These are phyloP conservation scores for Ips typographus DNA, from an alignment of 1,140 invertebrate species.

Conservation along the genomic window DNA sequence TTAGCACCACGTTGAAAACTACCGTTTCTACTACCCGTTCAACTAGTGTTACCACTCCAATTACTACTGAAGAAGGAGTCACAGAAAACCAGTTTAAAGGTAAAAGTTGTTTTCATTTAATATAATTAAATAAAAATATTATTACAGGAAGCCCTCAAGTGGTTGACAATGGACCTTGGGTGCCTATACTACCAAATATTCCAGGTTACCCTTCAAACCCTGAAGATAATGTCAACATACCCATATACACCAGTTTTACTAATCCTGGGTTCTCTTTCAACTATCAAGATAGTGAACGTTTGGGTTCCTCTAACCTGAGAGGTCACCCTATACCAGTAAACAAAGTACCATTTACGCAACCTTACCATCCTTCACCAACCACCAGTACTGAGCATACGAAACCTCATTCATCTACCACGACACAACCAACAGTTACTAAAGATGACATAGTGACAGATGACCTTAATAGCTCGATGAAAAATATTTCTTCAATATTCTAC, in stretches of 20 bases:
- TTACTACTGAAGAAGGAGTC: background rate
- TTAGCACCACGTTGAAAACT: conserved; percentile 40
- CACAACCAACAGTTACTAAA: too few species aligned
- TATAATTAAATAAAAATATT: background rate
- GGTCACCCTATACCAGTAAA: conserved; percentile 68
- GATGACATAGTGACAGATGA: too few species aligned
- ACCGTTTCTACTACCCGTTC: conserved; percentile 33
- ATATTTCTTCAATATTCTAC: conserved; percentile 43
- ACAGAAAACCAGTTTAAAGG: conserved; percentile 18
- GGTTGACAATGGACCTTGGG: conserved; percentile 49
- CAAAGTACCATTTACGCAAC: conserved; percentile 59
- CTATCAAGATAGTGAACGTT: conserved; percentile 55
- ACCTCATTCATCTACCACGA: conserved; percentile 8
- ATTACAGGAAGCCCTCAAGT: conserved; percentile 26
- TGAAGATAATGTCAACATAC: conserved; percentile 3
- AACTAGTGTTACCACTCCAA: conserved; percentile 46
- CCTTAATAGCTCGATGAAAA: conserved; percentile 28
- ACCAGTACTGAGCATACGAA: conserved; percentile 32
- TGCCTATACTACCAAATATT: conserved; percentile 54
- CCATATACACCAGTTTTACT: conserved; percentile 66
- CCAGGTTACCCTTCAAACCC: conserved; percentile 2
- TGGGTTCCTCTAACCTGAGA: conserved; percentile 57
- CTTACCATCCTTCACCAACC: conserved; percentile 48
- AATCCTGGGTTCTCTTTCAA: conserved; percentile 60
- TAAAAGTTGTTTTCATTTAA: background rate